phyloP scores from a whole-genome alignment of 2,113 vertebrate genomes.

The Amazona guildingii region DNA sequence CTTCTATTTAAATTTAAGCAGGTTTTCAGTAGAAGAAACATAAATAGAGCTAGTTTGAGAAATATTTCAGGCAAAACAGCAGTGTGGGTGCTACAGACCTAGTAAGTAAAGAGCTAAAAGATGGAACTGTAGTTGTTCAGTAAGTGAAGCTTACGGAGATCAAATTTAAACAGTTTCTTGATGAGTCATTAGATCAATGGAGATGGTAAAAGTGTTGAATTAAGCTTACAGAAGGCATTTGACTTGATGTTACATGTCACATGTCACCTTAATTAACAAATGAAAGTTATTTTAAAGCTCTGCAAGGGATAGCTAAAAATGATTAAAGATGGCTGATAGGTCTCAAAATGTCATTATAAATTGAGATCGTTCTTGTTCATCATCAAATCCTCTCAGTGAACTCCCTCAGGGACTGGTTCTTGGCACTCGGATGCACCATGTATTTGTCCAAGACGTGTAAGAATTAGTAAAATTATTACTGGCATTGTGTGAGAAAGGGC shows the following conservation, averaged over 20 bases:
- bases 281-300: background rate
- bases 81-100: background rate
- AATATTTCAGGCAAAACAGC: background rate
- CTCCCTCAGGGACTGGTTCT: background rate
- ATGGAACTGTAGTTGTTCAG: background rate
- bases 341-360: constrained; percentile 25
- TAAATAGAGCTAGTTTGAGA: background rate
- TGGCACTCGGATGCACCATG: background rate
- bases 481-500: background rate
- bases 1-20: background rate
- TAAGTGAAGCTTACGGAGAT: background rate
- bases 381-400: background rate
- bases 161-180: background rate
- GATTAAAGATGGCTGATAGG: constrained; percentile 1
- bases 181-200: background rate
- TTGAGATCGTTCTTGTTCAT: background rate
- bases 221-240: background rate
- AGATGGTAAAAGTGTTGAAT: background rate
- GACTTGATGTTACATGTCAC: background rate
- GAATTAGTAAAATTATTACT: background rate
- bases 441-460: background rate
- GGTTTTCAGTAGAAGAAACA: background rate
- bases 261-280: constrained; percentile 27
- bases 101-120: background rate
- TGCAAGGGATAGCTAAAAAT: background rate